Conservation (phyloP, 2,797 vertebrate genomes). For the Tenualosa ilisha region DNA sequence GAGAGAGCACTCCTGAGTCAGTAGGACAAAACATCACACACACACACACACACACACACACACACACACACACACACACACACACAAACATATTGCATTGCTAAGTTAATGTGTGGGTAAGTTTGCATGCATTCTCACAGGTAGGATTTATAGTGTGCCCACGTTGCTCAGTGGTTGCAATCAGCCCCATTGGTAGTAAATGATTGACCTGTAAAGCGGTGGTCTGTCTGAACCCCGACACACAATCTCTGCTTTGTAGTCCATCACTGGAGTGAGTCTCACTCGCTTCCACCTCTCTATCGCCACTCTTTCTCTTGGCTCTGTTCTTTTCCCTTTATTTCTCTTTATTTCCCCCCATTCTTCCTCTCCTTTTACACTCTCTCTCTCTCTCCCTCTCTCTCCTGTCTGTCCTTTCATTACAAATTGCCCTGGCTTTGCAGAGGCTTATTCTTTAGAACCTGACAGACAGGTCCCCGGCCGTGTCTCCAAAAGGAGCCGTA, state of each 20-base stretch:
- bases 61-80: slow-evolving; percentile 7
- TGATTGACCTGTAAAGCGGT: neutral
- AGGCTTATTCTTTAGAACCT: neutral
- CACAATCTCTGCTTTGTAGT: neutral
- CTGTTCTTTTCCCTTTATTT: neutral
- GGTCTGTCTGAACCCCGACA: neutral
- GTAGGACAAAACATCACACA: neutral
- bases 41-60: slow-evolving; percentile 29
- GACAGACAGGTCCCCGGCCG: neutral
- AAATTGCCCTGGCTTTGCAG: neutral
- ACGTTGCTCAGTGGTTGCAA: neutral
- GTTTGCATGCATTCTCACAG: neutral
- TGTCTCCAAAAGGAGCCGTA: neutral
- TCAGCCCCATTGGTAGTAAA: neutral
- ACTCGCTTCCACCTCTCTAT: neutral
- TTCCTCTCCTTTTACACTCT: neutral
- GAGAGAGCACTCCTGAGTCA: slow-evolving; percentile 30
- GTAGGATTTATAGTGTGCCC: neutral
- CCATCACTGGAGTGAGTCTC: no score
- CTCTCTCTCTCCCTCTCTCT: neutral
- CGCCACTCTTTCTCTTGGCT: neutral
- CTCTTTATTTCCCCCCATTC: neutral
- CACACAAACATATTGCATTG: neutral
- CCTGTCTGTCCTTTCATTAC: neutral
- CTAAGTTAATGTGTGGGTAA: neutral